These are phyloP conservation scores for Manis crassicaudata DNA, from an alignment of 2,797 vertebrate genomes.

Conservation along the genomic window DNA sequence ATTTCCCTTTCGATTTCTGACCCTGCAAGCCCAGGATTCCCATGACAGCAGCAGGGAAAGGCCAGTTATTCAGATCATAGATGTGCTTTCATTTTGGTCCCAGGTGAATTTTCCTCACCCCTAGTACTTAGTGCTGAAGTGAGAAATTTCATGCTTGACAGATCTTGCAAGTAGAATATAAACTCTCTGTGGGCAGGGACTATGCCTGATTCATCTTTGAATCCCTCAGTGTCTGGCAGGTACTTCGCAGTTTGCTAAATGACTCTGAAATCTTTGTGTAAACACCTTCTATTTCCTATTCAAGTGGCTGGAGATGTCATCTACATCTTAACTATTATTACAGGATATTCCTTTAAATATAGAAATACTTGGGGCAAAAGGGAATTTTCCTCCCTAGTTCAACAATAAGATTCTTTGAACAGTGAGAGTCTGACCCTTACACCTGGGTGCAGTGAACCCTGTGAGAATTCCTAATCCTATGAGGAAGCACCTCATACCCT, in stretches of 20 bases:
- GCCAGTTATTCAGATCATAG: background rate
- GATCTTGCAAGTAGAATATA: background rate
- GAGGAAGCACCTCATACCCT: background rate
- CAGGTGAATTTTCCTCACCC: background rate
- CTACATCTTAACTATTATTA: background rate
- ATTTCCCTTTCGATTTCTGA: background rate
- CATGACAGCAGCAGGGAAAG: background rate
- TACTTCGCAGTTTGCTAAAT: background rate
- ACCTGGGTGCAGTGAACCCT: background rate
- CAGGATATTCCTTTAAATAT: background rate
- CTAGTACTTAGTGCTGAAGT: background rate
- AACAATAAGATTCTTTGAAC: background rate
- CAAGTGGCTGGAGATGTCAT: background rate
- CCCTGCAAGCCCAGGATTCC: background rate
- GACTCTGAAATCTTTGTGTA: background rate
- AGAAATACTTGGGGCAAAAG: background rate
- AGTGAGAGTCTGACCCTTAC: background rate
- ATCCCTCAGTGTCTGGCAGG: background rate
- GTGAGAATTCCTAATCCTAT: background rate
- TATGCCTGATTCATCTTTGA: background rate
- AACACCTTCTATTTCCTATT: background rate
- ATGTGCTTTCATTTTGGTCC: background rate
- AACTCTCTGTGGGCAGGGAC: background rate
- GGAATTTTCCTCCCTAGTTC: background rate
- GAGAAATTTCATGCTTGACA: background rate